Evolutionary conservation across 2,888 invertebrate genomes (phyloP).

Genomic region (Patella caerulea): DNA sequence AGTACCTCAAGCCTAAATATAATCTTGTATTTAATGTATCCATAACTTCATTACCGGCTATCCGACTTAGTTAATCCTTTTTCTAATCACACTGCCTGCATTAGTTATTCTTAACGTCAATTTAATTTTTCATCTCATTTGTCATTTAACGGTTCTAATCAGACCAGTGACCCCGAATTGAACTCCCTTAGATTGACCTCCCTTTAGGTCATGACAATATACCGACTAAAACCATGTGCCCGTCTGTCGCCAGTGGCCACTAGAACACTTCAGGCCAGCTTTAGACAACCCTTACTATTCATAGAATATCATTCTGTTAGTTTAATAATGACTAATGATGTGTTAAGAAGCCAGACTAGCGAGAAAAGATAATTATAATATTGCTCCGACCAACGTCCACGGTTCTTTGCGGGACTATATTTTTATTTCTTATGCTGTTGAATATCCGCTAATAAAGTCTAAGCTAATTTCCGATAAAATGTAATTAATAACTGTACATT

Average conservation of each 20-base stretch:
- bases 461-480: slow-evolving; percentile 1
- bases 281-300: too few species aligned
- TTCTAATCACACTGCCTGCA: too few species aligned
- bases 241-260: not conserved
- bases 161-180: not conserved
- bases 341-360: not conserved
- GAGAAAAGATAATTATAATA: too few species aligned
- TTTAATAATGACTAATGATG: slow-evolving; percentile 4
- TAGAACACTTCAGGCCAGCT: not conserved
- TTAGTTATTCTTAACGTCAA: not conserved
- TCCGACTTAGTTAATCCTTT: too few species aligned
- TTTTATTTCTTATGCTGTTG: not conserved
- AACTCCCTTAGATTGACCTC: slow-evolving; percentile 1
- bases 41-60: too few species aligned
- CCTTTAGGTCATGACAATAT: slow-evolving; percentile 1
- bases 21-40: too few species aligned
- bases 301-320: too few species aligned
- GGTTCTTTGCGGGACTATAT: not conserved
- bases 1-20: too few species aligned
- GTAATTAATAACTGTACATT: not conserved
- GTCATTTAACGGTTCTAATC: slow-evolving; percentile 5
- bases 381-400: too few species aligned
- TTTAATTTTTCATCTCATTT: not conserved
- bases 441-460: not conserved
- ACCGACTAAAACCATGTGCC: not conserved